Evolutionary conservation across 1,140 invertebrate genomes (phyloP).

Genomic region (Drosophila eugracilis): DNA sequence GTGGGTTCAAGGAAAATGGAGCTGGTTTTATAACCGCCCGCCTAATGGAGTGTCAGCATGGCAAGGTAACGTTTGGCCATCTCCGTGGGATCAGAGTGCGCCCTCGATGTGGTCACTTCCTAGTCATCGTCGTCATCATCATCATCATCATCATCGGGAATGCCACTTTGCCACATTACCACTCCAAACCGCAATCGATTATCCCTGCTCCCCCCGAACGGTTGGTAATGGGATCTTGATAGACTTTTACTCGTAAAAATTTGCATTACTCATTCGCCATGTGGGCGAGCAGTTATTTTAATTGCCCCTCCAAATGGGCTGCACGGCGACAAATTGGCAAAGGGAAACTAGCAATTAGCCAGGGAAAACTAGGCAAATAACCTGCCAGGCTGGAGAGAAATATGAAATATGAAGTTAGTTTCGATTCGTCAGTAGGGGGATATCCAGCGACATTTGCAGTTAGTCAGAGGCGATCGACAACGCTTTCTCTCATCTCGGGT

Average conservation of each 20-base stretch:
- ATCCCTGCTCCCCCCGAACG: slow-evolving; percentile 4
- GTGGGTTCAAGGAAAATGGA: slow-evolving; percentile 77
- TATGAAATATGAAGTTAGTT: slow-evolving; percentile 21
- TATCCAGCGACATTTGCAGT: slow-evolving; percentile 38
- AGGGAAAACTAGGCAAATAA: slow-evolving; percentile 13
- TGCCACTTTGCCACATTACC: background rate
- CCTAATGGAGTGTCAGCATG: slow-evolving; percentile 47
- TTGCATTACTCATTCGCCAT: slow-evolving; percentile 59
- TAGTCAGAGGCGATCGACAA: slow-evolving; percentile 60
- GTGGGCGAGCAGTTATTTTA: slow-evolving; percentile 74
- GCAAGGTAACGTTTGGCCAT: slow-evolving; percentile 33
- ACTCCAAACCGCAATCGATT: background rate
- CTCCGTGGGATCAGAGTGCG: slow-evolving; percentile 30
- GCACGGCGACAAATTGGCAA: slow-evolving; percentile 27
- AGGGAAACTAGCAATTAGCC: slow-evolving; percentile 56
- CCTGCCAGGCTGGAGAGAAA: slow-evolving; percentile 12
- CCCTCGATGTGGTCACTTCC: slow-evolving; percentile 28
- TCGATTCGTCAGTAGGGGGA: slow-evolving; percentile 1
- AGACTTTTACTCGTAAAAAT: slow-evolving; percentile 54
- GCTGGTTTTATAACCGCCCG: slow-evolving; percentile 49
- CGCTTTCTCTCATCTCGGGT: slow-evolving; percentile 70
- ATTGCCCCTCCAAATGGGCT: slow-evolving; percentile 53
- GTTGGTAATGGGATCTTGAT: slow-evolving; percentile 42
- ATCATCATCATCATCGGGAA: slow-evolving; percentile 5
- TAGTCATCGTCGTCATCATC: slow-evolving; percentile 10